Percentiles rank a stretch among this genome's conserved stretches.
Conservation (phyloP, 2,797 vertebrate genomes). For the Macropus fuliginosus region DNA sequence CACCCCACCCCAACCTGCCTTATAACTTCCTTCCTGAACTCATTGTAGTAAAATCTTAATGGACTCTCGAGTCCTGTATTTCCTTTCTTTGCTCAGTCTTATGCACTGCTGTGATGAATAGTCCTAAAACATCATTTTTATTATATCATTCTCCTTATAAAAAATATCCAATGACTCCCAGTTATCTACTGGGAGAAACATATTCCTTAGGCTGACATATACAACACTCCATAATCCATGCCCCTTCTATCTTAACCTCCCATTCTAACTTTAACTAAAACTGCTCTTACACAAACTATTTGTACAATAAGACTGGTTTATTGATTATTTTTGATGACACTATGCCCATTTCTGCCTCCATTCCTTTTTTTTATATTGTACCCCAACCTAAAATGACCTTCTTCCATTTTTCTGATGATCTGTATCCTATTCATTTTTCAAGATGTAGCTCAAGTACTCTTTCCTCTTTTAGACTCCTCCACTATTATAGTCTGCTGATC, state of each 20-base stretch:
- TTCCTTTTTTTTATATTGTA: neutral
- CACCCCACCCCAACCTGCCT: neutral
- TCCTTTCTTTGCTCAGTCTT: neutral
- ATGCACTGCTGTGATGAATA: neutral
- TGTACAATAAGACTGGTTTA: neutral
- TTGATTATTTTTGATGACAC: neutral
- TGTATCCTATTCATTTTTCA: neutral
- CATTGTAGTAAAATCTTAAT: neutral
- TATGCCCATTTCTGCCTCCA: neutral
- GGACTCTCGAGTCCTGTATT: neutral
- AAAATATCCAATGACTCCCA: neutral
- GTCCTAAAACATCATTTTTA: neutral
- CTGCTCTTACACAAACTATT: neutral
- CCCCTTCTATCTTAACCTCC: neutral
- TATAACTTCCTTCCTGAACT: neutral
- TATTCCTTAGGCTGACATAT: neutral
- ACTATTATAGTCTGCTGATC: neutral
- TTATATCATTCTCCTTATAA: neutral
- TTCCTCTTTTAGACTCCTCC: neutral
- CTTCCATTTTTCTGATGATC: neutral
- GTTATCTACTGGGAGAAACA: neutral
- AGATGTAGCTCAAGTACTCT: neutral
- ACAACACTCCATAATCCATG: neutral
- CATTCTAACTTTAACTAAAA: neutral
- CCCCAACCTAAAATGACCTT: neutral